Percentiles rank a stretch among this genome's conserved stretches.
Evolutionary conservation across 2,113 vertebrate genomes (phyloP).

Genomic region (Mixornis gularis): DNA sequence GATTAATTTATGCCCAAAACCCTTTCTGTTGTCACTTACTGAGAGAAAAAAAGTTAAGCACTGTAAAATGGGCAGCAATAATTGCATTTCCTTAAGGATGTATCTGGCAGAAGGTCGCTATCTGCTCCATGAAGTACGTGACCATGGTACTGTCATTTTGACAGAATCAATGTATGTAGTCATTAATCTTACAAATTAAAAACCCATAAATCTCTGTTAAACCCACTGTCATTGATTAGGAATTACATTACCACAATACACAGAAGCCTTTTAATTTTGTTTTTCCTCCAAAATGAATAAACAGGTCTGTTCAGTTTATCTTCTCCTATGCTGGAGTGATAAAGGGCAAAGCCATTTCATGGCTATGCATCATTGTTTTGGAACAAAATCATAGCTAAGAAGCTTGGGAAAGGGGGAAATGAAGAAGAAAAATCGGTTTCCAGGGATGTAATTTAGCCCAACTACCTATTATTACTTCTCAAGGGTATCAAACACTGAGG

Average conservation of each 20-base stretch:
- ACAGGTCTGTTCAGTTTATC: conserved; percentile 31
- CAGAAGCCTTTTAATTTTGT: conserved; percentile 65
- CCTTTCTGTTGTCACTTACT: conserved; percentile 46
- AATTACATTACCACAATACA: conserved; percentile 54
- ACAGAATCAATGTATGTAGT: background rate
- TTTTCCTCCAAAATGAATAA: conserved; percentile 44
- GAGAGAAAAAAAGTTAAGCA: conserved; percentile 38
- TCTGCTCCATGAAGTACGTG: conserved; percentile 70
- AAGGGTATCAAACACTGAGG: background rate
- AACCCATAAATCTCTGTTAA: conserved; percentile 61
- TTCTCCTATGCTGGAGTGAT: background rate
- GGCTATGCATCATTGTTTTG: conserved; percentile 37
- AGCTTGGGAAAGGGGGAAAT: background rate
- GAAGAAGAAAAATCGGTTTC: background rate
- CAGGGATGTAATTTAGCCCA: background rate
- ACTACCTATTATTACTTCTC: background rate
- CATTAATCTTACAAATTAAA: conserved; percentile 63
- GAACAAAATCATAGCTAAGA: background rate
- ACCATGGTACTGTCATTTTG: conserved; percentile 54
- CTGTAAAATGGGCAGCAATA: conserved; percentile 49
- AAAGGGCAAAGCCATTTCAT: conserved; percentile 48
- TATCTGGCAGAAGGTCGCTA: conserved; percentile 57
- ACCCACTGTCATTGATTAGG: conserved; percentile 49
- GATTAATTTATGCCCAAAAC: conserved; percentile 30
- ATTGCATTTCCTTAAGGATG: conserved; percentile 69